Conservation (phyloP, 2,113 vertebrate species). For the Plecotus auritus region DNA sequence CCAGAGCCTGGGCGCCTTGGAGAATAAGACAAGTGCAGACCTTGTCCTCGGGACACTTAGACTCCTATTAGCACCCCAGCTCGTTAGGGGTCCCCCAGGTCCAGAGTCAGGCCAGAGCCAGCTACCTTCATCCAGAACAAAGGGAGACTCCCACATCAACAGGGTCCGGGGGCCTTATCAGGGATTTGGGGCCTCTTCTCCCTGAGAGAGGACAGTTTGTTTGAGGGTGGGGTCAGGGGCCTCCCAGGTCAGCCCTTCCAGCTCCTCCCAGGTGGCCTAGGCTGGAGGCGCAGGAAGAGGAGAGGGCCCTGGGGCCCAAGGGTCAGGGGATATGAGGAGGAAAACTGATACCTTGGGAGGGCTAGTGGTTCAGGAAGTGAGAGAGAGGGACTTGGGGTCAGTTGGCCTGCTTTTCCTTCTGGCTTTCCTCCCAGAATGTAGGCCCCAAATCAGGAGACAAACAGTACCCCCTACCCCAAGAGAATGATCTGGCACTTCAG, state of each 20-base stretch:
- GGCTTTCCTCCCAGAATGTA: background rate
- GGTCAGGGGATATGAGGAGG: background rate
- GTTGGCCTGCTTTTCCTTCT: conserved; percentile 10
- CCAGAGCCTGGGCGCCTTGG: background rate
- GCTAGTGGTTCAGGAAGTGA: conserved; percentile 1
- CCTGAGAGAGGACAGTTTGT: background rate
- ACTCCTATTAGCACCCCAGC: background rate
- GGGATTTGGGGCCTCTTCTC: background rate
- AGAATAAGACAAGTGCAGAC: background rate
- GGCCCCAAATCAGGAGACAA: background rate
- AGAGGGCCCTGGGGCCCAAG: background rate
- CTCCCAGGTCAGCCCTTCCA: background rate
- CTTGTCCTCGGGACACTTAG: background rate
- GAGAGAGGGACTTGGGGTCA: conserved; percentile 1
- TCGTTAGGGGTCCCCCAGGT: background rate
- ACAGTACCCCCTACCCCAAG: background rate
- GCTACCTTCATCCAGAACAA: background rate
- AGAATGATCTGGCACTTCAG: background rate
- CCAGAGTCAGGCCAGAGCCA: background rate
- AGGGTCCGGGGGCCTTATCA: background rate
- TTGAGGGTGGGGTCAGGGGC: background rate
- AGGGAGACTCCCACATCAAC: background rate
- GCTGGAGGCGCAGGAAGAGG: background rate
- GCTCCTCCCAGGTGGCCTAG: too few relatives aligned
- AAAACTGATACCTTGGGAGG: background rate